These are phyloP conservation scores for Plectus sambesii DNA, from an alignment of 1,140 invertebrate species.

Conservation along the genomic window DNA sequence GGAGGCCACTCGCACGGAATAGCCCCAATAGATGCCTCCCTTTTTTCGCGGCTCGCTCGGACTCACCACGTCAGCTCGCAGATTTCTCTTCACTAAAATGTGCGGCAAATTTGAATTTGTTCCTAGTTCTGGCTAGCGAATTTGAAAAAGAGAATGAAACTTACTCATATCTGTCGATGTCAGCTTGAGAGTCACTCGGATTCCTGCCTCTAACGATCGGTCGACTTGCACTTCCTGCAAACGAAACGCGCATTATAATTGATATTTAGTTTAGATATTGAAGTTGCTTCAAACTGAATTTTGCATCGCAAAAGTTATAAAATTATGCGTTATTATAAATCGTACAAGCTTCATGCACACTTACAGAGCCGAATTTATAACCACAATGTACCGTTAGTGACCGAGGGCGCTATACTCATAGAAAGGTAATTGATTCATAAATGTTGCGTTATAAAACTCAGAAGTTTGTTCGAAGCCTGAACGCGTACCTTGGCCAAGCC, in stretches of 20 bases:
- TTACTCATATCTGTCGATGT: background rate
- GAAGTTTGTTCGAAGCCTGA: background rate
- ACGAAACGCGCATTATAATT: background rate
- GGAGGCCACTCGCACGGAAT: conserved; percentile 70
- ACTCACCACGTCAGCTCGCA: conserved; percentile 66
- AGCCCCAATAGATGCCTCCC: conserved; percentile 86
- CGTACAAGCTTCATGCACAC: too few species aligned
- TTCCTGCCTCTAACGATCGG: conserved; percentile 14
- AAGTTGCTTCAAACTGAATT: too few species aligned
- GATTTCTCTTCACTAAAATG: conserved; percentile 50
- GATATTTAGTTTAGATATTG: too few species aligned
- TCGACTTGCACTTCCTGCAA: conserved; percentile 17
- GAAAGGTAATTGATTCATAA: background rate
- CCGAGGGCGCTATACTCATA: too few species aligned
- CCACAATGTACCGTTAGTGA: too few species aligned
- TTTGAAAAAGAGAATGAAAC: too few species aligned
- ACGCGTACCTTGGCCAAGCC: conserved; percentile 60
- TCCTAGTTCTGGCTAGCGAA: too few species aligned
- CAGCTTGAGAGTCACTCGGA: conserved; percentile 16
- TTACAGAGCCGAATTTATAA: too few species aligned
- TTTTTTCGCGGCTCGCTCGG: conserved; percentile 63
- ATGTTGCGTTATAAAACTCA: conserved; percentile 10
- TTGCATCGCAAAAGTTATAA: too few species aligned
- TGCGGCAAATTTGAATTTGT: too few species aligned
- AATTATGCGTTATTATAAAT: too few species aligned